These are phyloP conservation scores for Lepidotrigona ventralis DNA, from an alignment of 1,140 invertebrate genomes.

Conservation along the genomic window DNA sequence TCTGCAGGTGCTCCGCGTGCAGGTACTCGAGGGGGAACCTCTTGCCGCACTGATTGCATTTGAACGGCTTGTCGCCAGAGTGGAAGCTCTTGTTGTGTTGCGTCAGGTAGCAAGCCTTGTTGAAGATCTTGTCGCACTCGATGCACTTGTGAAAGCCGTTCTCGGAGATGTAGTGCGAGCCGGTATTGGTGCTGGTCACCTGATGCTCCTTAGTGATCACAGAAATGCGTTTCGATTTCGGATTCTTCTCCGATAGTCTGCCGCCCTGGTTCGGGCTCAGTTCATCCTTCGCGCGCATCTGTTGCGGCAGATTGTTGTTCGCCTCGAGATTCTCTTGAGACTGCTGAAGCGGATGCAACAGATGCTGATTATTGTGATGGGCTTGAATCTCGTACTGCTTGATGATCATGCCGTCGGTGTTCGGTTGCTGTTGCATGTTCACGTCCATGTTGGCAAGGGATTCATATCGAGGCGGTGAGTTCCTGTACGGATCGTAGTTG, in stretches of 20 bases:
- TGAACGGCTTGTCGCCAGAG: slow-evolving; percentile 91
- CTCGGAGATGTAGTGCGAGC: slow-evolving; percentile 72
- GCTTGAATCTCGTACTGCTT: slow-evolving; percentile 69
- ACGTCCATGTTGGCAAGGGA: slow-evolving; percentile 76
- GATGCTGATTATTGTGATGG: slow-evolving; percentile 26
- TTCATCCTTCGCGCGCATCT: slow-evolving; percentile 64
- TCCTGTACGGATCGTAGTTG: slow-evolving; percentile 76
- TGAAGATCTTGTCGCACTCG: slow-evolving; percentile 92
- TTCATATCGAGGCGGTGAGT: slow-evolving; percentile 75
- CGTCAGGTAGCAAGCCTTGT: slow-evolving; percentile 92
- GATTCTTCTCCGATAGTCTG: slow-evolving; percentile 51
- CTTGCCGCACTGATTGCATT: slow-evolving; percentile 91
- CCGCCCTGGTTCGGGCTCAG: slow-evolving; percentile 60
- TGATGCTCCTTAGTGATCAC: slow-evolving; percentile 61
- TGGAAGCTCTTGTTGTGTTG: slow-evolving; percentile 95
- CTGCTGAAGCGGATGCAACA: slow-evolving; percentile 33
- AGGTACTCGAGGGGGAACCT: slow-evolving; percentile 85
- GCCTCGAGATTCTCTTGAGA: slow-evolving; percentile 63
- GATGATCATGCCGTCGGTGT: slow-evolving; percentile 72
- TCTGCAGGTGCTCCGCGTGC: slow-evolving; percentile 86
- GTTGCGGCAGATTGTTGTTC: slow-evolving; percentile 72
- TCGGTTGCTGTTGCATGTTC: slow-evolving; percentile 75
- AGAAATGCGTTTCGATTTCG: slow-evolving; percentile 62
- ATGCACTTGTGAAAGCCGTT: slow-evolving; percentile 86
- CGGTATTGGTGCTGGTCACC: slow-evolving; percentile 64